These are phyloP conservation scores for Schlechtendalia chinensis DNA, from an alignment of 1,140 invertebrate genomes.

Conservation along the genomic window DNA sequence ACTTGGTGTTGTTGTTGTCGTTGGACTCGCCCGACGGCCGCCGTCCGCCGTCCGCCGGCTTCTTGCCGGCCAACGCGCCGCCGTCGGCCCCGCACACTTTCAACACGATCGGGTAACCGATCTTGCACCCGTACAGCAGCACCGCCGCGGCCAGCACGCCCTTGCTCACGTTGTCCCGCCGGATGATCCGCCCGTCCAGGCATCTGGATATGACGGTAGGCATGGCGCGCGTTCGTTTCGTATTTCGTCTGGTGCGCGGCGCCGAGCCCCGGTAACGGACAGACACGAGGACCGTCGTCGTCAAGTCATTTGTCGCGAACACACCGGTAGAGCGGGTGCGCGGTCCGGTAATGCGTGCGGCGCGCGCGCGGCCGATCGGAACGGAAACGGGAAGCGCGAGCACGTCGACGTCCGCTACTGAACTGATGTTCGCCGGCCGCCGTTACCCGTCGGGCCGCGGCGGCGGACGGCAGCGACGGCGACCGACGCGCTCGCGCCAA, in stretches of 20 bases:
- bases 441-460: neutral
- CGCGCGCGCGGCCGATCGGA: neutral
- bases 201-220: conserved; percentile 69
- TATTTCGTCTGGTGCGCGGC: no score
- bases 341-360: neutral
- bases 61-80: neutral
- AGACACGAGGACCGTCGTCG: no score
- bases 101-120: conserved; percentile 58
- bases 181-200: conserved; percentile 61
- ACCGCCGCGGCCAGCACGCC: conserved; percentile 61
- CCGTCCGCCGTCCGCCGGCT: conserved; percentile 19
- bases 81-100: conserved; percentile 50
- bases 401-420: no score
- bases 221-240: conserved; percentile 58
- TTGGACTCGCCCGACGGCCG: conserved; percentile 46
- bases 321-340: no score
- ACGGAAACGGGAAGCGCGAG: no score
- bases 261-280: no score
- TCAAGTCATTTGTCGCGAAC: no score
- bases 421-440: neutral
- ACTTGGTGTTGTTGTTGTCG: conserved; percentile 52
- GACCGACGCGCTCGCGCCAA: neutral
- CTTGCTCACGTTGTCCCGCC: conserved; percentile 62
- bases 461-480: neutral
- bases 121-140: conserved; percentile 58